These are phyloP conservation scores for Crematogaster levior DNA, from an alignment of 2,888 invertebrate species.

Conservation along the genomic window DNA sequence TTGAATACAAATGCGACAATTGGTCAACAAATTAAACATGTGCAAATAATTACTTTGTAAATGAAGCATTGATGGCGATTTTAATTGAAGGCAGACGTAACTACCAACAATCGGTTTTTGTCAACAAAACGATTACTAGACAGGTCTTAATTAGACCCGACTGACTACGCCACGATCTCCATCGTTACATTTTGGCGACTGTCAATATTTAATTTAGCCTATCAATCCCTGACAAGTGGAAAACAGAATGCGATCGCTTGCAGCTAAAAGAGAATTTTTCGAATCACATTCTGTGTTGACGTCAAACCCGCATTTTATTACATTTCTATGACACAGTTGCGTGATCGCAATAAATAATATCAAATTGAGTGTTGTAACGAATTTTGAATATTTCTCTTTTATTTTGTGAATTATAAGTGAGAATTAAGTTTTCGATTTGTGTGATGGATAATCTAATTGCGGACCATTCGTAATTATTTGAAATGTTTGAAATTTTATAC, in stretches of 20 bases:
- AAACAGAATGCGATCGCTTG: neutral
- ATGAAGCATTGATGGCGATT: conserved; percentile 17
- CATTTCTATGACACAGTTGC: neutral
- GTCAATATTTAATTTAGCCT: conserved; percentile 44
- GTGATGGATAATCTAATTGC: too few relatives aligned
- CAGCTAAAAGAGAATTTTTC: conserved; percentile 25
- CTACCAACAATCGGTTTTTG: conserved; percentile 27
- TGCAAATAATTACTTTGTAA: conserved; percentile 42
- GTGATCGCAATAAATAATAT: neutral
- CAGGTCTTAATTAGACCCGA: conserved; percentile 36
- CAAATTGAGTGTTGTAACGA: neutral
- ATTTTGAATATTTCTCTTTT: conserved; percentile 2
- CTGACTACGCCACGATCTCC: neutral
- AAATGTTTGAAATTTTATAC: too few relatives aligned
- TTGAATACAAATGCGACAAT: neutral
- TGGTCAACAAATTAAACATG: conserved; percentile 13
- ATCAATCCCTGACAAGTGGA: conserved; percentile 19
- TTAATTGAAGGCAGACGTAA: conserved; percentile 12
- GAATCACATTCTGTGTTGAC: neutral
- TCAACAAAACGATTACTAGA: conserved; percentile 25
- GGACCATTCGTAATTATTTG: too few relatives aligned
- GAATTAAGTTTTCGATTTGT: neutral
- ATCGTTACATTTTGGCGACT: conserved; percentile 7
- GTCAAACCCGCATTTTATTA: conserved; percentile 32
- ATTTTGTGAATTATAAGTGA: neutral